A percentile compares a stretch with the other conserved stretches of the same genome.
phyloP scores from a whole-genome alignment of 2,113 vertebrate genomes.

The Tupaia tana region DNA sequence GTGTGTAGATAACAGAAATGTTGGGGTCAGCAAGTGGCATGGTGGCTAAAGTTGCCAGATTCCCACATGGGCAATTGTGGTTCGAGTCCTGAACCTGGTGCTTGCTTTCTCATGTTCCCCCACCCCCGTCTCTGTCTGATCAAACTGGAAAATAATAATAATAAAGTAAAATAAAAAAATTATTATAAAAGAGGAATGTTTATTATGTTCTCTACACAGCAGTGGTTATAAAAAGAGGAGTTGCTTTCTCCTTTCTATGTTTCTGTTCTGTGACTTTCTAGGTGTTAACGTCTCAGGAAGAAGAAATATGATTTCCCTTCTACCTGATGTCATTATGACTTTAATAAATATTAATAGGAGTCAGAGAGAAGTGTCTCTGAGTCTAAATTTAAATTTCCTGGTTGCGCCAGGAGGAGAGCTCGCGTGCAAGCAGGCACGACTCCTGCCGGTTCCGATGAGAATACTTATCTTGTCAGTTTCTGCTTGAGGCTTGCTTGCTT shows the following conservation, averaged over 20 bases:
- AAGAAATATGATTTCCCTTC: conserved; percentile 55
- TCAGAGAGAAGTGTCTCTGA: not conserved
- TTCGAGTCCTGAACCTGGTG: too few species aligned
- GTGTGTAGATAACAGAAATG: not conserved
- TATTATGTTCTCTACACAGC: accelerated
- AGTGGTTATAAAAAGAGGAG: not conserved
- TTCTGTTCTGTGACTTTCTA: conserved; percentile 45
- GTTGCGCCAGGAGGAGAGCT: not conserved
- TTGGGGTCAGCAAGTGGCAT: too few species aligned
- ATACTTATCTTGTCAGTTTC: conserved; percentile 86
- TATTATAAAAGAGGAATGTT: not conserved
- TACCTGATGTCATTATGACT: conserved; percentile 45
- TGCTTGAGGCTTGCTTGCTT: accelerated
- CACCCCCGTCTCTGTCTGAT: too few species aligned
- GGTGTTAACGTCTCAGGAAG: not conserved
- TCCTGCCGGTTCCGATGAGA: conserved; percentile 41
- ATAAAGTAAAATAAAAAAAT: too few species aligned
- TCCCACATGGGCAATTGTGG: too few species aligned
- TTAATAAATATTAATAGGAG: conserved; percentile 17
- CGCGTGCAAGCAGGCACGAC: not conserved
- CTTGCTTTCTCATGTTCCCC: too few species aligned
- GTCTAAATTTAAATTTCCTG: conserved; percentile 38
- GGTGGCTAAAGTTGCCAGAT: too few species aligned
- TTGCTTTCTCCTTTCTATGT: not conserved
- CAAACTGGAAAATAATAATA: too few species aligned